Evolutionary conservation across 2,113 vertebrate genomes (phyloP).

Genomic region (Reinhardtius hippoglossoides): DNA sequence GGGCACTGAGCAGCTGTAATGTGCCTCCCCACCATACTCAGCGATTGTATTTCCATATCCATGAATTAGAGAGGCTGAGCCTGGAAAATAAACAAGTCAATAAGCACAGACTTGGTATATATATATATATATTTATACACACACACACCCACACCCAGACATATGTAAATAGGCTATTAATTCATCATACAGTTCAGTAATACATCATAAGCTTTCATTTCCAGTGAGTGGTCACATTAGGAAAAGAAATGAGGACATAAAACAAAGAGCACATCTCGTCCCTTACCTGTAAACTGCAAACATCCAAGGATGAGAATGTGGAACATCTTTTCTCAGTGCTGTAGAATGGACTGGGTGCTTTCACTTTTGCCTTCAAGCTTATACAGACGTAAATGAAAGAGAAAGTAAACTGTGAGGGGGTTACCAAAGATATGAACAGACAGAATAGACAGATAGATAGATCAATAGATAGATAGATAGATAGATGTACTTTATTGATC

Average conservation of each 20-base stretch:
- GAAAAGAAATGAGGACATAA: neutral
- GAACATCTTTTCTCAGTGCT: conserved; percentile 22
- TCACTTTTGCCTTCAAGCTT: neutral
- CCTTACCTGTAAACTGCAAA: conserved; percentile 40
- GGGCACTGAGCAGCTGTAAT: conserved; percentile 35
- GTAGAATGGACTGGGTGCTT: neutral
- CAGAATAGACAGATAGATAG: too few species aligned
- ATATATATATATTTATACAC: neutral
- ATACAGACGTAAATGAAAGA: accelerated
- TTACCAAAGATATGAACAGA: too few species aligned
- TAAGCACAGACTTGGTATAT: neutral
- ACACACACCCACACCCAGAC: neutral
- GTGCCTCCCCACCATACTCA: conserved; percentile 8
- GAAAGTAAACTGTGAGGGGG: neutral
- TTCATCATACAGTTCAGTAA: too few species aligned
- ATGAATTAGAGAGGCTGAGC: neutral
- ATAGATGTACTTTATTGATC: too few species aligned
- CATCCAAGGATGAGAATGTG: neutral
- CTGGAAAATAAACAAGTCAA: conserved; percentile 14
- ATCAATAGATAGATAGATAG: too few species aligned
- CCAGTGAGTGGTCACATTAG: neutral
- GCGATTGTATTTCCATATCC: conserved; percentile 22
- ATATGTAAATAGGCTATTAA: too few species aligned
- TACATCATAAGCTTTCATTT: neutral
- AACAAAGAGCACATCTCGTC: neutral